Percentiles rank a stretch among this genome's conserved stretches.
These are phyloP conservation scores for Ascidia mentula DNA, from an alignment of 23 tunicate genomes.

Conservation along the genomic window DNA sequence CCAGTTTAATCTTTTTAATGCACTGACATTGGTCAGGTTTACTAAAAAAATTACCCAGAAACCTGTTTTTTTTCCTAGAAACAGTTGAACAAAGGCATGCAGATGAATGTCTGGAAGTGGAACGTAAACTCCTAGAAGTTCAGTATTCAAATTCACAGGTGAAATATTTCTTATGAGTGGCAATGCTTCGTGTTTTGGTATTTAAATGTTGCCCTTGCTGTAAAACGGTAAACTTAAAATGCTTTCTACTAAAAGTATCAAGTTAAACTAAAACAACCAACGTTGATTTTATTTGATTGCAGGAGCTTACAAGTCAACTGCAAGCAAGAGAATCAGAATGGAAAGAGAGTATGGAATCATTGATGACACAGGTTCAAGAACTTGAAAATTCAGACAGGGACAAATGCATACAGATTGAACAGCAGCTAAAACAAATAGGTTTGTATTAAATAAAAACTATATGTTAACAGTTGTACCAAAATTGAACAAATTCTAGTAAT, in stretches of 20 bases:
- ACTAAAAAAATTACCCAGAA: too few relatives aligned
- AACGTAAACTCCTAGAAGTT: background rate
- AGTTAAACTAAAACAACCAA: too few relatives aligned
- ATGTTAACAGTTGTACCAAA: background rate
- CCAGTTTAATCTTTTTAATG: too few relatives aligned
- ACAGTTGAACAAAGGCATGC: background rate
- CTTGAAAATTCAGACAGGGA: background rate
- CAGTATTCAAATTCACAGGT: background rate
- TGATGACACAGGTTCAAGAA: background rate
- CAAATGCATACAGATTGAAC: background rate
- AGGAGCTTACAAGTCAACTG: background rate
- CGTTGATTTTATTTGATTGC: background rate
- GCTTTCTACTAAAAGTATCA: too few relatives aligned
- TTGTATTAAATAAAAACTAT: too few relatives aligned
- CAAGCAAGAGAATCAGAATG: background rate
- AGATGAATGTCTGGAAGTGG: background rate
- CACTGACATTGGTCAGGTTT: too few relatives aligned
- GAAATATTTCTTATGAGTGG: too few relatives aligned
- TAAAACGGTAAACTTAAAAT: too few relatives aligned
- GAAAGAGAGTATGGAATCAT: background rate
- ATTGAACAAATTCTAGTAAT: too few relatives aligned
- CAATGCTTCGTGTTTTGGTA: too few relatives aligned
- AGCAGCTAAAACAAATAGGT: background rate
- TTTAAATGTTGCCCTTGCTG: too few relatives aligned
- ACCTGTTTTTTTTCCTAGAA: background rate